These are phyloP conservation scores for Zhuqinia jingwanae DNA, from an alignment of 2,888 invertebrate genomes.

Conservation along the genomic window DNA sequence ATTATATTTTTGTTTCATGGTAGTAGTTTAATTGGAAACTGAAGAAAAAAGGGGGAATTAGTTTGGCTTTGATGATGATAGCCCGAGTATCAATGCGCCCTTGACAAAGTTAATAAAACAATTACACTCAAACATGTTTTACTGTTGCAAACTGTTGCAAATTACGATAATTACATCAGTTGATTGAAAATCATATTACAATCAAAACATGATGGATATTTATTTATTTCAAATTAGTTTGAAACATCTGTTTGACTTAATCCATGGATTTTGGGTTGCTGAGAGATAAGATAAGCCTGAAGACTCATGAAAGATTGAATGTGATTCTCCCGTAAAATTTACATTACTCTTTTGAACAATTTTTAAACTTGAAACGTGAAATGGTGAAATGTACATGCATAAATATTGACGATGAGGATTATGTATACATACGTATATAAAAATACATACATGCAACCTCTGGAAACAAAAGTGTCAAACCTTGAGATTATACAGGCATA, in stretches of 20 bases:
- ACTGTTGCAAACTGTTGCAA: too few relatives aligned
- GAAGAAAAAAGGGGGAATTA: too few relatives aligned
- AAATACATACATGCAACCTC: neutral
- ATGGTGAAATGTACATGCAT: constrained; percentile 17
- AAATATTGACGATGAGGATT: constrained; percentile 1
- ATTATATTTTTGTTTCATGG: neutral
- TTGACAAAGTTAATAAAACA: too few relatives aligned
- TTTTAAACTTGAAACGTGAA: constrained; percentile 8
- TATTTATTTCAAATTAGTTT: too few relatives aligned
- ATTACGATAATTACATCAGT: too few relatives aligned
- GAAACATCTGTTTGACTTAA: too few relatives aligned
- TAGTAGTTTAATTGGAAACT: neutral
- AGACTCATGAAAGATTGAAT: neutral
- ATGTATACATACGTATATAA: too few relatives aligned
- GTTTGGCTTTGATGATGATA: neutral
- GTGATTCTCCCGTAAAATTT: constrained; percentile 11
- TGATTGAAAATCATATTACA: too few relatives aligned
- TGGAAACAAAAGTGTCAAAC: constrained; percentile 54
- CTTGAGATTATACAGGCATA: constrained; percentile 49
- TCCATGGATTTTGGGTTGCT: too few relatives aligned
- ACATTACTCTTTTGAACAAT: constrained; percentile 1
- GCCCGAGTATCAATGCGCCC: too few relatives aligned
- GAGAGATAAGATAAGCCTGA: neutral
- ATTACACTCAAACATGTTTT: too few relatives aligned
- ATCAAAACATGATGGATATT: too few relatives aligned